phyloP scores from a whole-genome alignment of 2,888 invertebrate genomes.

The Ditylenchus weischeri region DNA sequence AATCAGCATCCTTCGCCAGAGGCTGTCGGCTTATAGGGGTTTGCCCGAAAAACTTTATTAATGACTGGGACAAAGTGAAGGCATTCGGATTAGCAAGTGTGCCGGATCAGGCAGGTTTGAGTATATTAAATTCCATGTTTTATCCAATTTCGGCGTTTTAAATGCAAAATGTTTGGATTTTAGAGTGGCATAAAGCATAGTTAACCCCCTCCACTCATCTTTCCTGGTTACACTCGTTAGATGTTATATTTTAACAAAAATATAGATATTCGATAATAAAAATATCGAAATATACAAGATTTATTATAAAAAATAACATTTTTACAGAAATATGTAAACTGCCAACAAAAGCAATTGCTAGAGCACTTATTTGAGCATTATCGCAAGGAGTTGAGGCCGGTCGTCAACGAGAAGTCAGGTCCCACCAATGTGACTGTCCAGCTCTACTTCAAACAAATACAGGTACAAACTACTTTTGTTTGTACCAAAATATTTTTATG shows the following conservation, averaged over 20 bases:
- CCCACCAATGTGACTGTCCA: conserved; percentile 56
- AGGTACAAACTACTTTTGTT: neutral
- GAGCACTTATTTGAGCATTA: conserved; percentile 51
- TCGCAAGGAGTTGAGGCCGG: conserved; percentile 46
- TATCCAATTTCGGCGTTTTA: no score
- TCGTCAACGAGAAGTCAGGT: conserved; percentile 42
- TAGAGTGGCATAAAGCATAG: no score
- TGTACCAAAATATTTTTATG: no score
- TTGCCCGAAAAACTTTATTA: no score
- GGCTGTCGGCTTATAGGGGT: no score
- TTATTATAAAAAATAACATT: neutral
- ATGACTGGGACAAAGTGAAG: no score
- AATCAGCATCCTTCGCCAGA: no score
- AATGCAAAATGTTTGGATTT: no score
- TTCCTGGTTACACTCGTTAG: neutral
- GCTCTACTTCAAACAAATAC: conserved; percentile 40
- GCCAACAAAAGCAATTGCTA: conserved; percentile 20
- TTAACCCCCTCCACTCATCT: no score
- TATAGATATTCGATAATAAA: neutral
- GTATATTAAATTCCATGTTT: no score
- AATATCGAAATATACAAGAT: neutral
- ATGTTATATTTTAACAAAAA: neutral
- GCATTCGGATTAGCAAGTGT: no score
- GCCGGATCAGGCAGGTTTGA: no score
- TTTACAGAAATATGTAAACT: conserved; percentile 3